A percentile compares a stretch with the other conserved stretches of the same genome.
phyloP scores from a whole-genome alignment of 2,888 invertebrate species.

The Elmis aenea region DNA sequence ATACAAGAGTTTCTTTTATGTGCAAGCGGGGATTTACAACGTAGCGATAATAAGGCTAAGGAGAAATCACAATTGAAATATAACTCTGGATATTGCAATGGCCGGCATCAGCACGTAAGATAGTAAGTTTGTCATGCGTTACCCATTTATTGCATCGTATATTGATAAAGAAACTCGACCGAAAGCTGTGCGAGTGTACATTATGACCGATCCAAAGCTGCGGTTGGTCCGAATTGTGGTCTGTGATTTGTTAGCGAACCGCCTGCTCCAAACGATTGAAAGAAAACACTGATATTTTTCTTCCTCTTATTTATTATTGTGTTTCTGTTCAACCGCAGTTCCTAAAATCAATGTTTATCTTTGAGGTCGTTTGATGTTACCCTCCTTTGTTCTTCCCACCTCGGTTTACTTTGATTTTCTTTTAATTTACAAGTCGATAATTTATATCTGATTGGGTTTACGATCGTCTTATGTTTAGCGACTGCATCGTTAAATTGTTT shows the following conservation, averaged over 20 bases:
- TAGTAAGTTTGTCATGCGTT: constrained; percentile 15
- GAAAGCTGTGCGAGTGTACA: constrained; percentile 17
- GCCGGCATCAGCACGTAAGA: constrained; percentile 10
- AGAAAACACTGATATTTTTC: constrained; percentile 33
- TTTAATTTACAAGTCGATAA: constrained; percentile 1
- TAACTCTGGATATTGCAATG: no score
- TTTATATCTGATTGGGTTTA: constrained; percentile 3
- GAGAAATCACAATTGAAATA: no score
- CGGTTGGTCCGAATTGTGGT: constrained; percentile 25
- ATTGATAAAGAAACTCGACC: constrained; percentile 18
- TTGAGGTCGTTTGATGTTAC: constrained; percentile 25
- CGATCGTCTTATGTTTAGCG: no score
- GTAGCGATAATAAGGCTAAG: no score
- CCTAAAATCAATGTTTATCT: constrained; percentile 36
- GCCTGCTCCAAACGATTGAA: constrained; percentile 35
- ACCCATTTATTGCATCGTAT: constrained; percentile 17
- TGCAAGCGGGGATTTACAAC: no score
- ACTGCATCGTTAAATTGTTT: no score
- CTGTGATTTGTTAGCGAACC: constrained; percentile 35
- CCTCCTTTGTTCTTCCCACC: constrained; percentile 2
- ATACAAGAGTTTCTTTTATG: no score
- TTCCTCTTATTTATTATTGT: constrained; percentile 31
- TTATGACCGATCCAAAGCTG: constrained; percentile 17
- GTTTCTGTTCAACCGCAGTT: constrained; percentile 28
- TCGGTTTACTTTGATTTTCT: constrained; percentile 1